phyloP scores from a whole-genome alignment of 2,797 vertebrate genomes.

The Myioborus miniatus region DNA sequence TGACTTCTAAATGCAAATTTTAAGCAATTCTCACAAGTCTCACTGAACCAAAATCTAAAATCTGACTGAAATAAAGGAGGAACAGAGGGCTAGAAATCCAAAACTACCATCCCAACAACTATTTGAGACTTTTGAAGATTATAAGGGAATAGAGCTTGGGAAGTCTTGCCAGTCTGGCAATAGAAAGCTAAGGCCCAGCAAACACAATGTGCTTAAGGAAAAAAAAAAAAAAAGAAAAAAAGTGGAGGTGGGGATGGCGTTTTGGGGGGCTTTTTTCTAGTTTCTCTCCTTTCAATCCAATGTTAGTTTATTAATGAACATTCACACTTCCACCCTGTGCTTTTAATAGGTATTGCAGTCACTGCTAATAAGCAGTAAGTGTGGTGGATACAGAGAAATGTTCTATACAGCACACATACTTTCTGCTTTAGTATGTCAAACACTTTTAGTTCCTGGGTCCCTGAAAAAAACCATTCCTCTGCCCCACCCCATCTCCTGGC shows the following conservation, averaged over 20 bases:
- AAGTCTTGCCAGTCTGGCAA: neutral
- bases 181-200: neutral
- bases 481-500: neutral
- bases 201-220: rapidly evolving
- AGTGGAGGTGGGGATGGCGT: neutral
- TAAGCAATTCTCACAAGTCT: neutral
- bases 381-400: neutral
- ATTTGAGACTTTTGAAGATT: neutral
- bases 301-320: neutral
- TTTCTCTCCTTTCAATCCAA: neutral
- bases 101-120: neutral
- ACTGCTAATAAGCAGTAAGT: neutral
- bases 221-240: neutral
- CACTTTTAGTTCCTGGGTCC: neutral
- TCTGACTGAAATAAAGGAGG: neutral
- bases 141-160: neutral
- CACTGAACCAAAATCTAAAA: neutral
- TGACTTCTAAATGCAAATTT: neutral
- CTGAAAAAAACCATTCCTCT: neutral
- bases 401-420: neutral
- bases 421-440: neutral
- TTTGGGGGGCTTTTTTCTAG: neutral
- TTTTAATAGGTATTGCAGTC: neutral
- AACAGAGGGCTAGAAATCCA: neutral
- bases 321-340: neutral